Evolutionary conservation across 2,888 invertebrate species (phyloP).

Genomic region (Aphidius colemani): DNA sequence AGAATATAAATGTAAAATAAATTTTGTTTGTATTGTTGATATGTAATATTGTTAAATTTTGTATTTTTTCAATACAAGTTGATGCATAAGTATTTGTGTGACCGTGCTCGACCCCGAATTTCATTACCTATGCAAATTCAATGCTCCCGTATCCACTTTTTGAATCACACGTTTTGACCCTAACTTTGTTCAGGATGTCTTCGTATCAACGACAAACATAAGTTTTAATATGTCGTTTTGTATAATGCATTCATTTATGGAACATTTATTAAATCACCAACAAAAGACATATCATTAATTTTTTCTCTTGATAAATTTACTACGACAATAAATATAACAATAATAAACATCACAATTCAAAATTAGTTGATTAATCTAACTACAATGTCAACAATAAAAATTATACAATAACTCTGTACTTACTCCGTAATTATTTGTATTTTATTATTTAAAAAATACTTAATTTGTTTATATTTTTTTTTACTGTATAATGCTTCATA

Average conservation of each 20-base stretch:
- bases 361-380: too few species aligned
- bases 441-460: too few species aligned
- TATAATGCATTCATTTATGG: constrained; percentile 17
- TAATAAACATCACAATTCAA: too few species aligned
- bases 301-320: constrained; percentile 2
- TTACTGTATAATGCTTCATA: too few species aligned
- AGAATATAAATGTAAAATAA: background rate
- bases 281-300: constrained; percentile 11
- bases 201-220: constrained; percentile 24
- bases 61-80: too few species aligned
- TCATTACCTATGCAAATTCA: constrained; percentile 44
- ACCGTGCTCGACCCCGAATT: constrained; percentile 30
- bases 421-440: too few species aligned
- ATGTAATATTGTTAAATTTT: background rate
- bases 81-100: constrained; percentile 26
- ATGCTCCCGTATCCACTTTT: constrained; percentile 35
- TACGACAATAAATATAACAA: background rate
- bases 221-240: constrained; percentile 21
- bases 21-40: too few species aligned
- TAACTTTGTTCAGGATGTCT: constrained; percentile 41
- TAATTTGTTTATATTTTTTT: too few species aligned
- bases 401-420: too few species aligned
- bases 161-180: constrained; percentile 45
- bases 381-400: too few species aligned
- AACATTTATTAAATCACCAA: constrained; percentile 8